A percentile compares a stretch with the other conserved stretches of the same genome.
Conservation (phyloP, 2,113 vertebrate genomes). For the Callocephalon fimbriatum region DNA sequence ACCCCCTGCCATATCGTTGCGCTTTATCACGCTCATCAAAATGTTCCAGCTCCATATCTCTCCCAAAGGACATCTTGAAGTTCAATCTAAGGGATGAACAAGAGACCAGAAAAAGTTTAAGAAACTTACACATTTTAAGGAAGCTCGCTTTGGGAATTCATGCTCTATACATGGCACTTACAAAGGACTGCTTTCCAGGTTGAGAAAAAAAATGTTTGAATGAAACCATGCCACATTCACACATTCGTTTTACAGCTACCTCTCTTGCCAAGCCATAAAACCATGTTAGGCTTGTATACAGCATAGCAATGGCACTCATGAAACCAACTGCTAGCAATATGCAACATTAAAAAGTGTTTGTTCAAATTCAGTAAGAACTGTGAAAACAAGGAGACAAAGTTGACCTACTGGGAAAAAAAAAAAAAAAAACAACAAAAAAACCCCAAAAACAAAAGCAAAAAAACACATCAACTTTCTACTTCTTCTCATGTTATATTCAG, state of each 20-base stretch:
- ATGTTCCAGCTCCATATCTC: conserved; percentile 96
- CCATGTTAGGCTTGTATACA: neutral
- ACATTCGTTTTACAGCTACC: neutral
- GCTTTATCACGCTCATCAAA: conserved; percentile 97
- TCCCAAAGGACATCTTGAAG: conserved; percentile 78
- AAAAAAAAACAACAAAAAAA: neutral
- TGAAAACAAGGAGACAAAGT: neutral
- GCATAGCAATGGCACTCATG: rapidly evolving
- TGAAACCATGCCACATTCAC: neutral
- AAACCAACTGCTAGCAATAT: neutral
- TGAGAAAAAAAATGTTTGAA: neutral
- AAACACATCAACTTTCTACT: neutral
- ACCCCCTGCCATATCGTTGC: conserved; percentile 88
- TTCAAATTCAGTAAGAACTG: neutral
- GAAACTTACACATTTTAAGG: neutral
- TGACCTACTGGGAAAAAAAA: neutral
- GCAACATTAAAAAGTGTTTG: neutral
- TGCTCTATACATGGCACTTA: rapidly evolving
- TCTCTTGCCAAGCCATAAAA: neutral
- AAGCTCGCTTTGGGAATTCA: neutral
- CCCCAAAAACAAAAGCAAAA: neutral
- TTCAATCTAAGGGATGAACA: conserved; percentile 56
- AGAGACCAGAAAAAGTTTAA: conserved; percentile 5
- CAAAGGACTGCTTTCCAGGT: neutral
- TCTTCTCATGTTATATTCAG: conserved; percentile 41